These are phyloP conservation scores for Hesperophylax magnus DNA, from an alignment of 1,140 invertebrate species.

Conservation along the genomic window DNA sequence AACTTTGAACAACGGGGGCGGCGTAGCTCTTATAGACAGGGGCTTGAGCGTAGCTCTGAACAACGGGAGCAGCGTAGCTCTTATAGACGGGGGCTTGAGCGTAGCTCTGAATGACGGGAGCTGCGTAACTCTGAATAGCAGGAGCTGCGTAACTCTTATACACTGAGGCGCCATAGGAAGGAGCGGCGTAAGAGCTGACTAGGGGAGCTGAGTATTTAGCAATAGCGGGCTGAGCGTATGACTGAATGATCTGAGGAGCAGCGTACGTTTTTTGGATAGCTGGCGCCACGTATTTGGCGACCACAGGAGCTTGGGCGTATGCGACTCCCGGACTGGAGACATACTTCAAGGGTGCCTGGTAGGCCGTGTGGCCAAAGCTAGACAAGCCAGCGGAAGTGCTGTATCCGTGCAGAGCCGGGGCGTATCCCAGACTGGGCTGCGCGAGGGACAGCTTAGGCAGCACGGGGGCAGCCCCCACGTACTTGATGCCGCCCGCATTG, in stretches of 20 bases:
- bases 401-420: slow-evolving; percentile 64
- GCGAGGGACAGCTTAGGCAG: slow-evolving; percentile 41
- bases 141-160: slow-evolving; percentile 18
- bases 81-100: slow-evolving; percentile 39
- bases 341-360: slow-evolving; percentile 30
- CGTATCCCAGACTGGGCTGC: slow-evolving; percentile 55
- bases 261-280: slow-evolving; percentile 60
- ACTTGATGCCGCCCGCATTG: slow-evolving; percentile 60
- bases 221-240: slow-evolving; percentile 57
- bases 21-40: slow-evolving; percentile 52
- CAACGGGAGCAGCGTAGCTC: slow-evolving; percentile 52
- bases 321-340: slow-evolving; percentile 36
- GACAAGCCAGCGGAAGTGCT: slow-evolving; percentile 67
- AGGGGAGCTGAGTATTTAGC: slow-evolving; percentile 54
- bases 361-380: slow-evolving; percentile 49
- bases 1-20: slow-evolving; percentile 46
- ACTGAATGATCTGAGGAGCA: slow-evolving; percentile 61
- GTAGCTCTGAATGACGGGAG: slow-evolving; percentile 57
- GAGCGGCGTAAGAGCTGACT: slow-evolving; percentile 4
- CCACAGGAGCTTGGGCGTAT: slow-evolving; percentile 68
- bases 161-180: slow-evolving; percentile 48
- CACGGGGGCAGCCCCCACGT: slow-evolving; percentile 55
- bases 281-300: slow-evolving; percentile 66
- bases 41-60: slow-evolving; percentile 9
- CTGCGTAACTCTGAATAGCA: slow-evolving; percentile 44